phyloP scores from a whole-genome alignment of 2,888 invertebrate species.

The Emmelina monodactyla region DNA sequence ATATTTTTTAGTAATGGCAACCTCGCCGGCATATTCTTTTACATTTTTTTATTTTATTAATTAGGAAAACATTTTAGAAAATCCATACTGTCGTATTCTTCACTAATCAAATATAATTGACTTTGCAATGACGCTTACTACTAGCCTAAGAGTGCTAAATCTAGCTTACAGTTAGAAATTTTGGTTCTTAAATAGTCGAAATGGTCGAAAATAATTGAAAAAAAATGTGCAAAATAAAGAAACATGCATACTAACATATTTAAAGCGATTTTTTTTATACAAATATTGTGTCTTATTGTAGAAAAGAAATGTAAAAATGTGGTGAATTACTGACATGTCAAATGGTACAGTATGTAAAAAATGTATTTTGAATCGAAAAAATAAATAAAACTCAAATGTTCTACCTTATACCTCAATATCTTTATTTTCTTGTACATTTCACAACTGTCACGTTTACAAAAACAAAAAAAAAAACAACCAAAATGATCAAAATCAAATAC shows the following conservation, averaged over 20 bases:
- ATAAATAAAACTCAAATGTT: slow-evolving; percentile 46
- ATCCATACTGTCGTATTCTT: slow-evolving; percentile 46
- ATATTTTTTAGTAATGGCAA: too few species aligned
- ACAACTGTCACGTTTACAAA: slow-evolving; percentile 47
- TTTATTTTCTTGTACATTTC: slow-evolving; percentile 60
- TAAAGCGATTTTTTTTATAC: too few species aligned
- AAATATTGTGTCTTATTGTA: too few species aligned
- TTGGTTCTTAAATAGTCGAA: slow-evolving; percentile 43
- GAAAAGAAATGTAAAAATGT: too few species aligned
- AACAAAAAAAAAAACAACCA: too few species aligned
- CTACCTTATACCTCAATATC: slow-evolving; percentile 47
- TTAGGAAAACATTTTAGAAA: slow-evolving; percentile 51
- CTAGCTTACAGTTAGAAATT: slow-evolving; percentile 48
- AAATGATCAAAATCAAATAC: too few species aligned
- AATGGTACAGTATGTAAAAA: too few species aligned
- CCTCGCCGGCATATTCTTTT: too few species aligned
- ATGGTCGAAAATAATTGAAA: slow-evolving; percentile 23
- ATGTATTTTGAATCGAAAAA: slow-evolving; percentile 17
- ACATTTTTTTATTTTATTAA: too few species aligned
- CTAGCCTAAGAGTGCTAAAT: slow-evolving; percentile 58
- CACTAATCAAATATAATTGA: slow-evolving; percentile 66
- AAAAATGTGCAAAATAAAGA: slow-evolving; percentile 19
- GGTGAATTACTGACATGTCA: slow-evolving; percentile 3
- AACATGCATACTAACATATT: too few species aligned
- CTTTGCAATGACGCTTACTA: slow-evolving; percentile 63